A percentile compares a stretch with the other conserved stretches of the same genome.
Conservation (phyloP, 2,113 vertebrate species). For the Xyrauchen texanus region DNA sequence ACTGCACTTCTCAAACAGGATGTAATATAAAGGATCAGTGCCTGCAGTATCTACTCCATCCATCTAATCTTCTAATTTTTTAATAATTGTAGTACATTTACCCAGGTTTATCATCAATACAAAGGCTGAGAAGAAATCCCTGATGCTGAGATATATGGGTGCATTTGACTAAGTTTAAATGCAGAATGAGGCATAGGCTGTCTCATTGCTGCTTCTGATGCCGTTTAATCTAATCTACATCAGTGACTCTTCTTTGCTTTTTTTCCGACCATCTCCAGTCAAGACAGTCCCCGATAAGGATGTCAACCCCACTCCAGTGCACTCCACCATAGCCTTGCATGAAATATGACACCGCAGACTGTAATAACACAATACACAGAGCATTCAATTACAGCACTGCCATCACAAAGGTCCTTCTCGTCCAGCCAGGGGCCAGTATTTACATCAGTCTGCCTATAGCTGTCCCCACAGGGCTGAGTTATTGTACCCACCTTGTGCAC, state of each 20-base stretch:
- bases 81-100: background rate
- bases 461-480: slow-evolving; percentile 51
- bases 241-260: slow-evolving; percentile 12
- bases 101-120: slow-evolving; percentile 15
- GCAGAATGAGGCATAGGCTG: background rate
- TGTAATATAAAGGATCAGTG: background rate
- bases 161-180: slow-evolving; percentile 29
- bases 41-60: background rate
- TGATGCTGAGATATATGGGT: slow-evolving; percentile 2
- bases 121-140: background rate
- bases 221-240: background rate
- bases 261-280: slow-evolving; percentile 3
- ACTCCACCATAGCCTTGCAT: slow-evolving; percentile 39
- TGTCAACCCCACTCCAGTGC: slow-evolving; percentile 41
- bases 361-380: slow-evolving; percentile 57
- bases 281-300: slow-evolving; percentile 48
- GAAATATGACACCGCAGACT: slow-evolving; percentile 54
- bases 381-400: slow-evolving; percentile 59
- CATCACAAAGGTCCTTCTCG: slow-evolving; percentile 58
- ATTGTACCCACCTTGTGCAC: slow-evolving; percentile 38
- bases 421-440: slow-evolving; percentile 45
- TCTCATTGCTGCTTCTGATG: background rate
- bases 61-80: background rate
- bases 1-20: background rate
- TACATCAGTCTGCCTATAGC: slow-evolving; percentile 53